Percentiles rank a stretch among this genome's conserved stretches.
These are phyloP conservation scores for Girardinichthys multiradiatus DNA, from an alignment of 2,113 vertebrate species.

Conservation along the genomic window DNA sequence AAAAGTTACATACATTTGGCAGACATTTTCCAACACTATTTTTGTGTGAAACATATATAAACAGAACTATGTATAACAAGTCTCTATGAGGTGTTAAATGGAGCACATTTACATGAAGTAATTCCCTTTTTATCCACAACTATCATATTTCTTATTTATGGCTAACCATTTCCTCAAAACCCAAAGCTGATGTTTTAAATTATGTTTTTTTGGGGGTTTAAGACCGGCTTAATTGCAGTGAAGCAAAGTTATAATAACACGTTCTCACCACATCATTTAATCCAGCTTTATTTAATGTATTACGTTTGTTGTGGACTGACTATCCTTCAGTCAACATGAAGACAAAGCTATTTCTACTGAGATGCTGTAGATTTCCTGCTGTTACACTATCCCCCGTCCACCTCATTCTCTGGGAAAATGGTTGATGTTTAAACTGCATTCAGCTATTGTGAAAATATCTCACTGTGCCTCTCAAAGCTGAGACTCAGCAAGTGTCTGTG, in stretches of 20 bases:
- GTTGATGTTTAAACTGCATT: constrained; percentile 24
- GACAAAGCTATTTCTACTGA: background rate
- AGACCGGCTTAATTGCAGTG: background rate
- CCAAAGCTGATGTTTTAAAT: background rate
- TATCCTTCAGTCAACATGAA: constrained; percentile 14
- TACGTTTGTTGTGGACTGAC: background rate
- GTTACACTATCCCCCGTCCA: background rate
- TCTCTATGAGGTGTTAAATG: background rate
- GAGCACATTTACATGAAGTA: background rate
- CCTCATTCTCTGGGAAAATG: constrained; percentile 21
- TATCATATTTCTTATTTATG: background rate
- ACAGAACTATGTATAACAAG: no score
- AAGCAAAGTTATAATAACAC: background rate
- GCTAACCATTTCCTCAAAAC: background rate
- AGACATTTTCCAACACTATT: background rate
- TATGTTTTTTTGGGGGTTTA: background rate
- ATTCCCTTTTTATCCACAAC: background rate
- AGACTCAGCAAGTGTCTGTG: constrained; percentile 44
- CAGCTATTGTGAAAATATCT: constrained; percentile 47
- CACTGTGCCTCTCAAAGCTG: constrained; percentile 34
- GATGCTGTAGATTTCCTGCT: background rate
- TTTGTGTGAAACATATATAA: background rate
- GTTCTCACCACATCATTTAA: background rate
- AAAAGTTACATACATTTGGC: background rate
- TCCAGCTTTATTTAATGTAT: background rate